A percentile compares a stretch with the other conserved stretches of the same genome.
These are phyloP conservation scores for Sialis fuliginosa DNA, from an alignment of 2,888 invertebrate genomes.

Conservation along the genomic window DNA sequence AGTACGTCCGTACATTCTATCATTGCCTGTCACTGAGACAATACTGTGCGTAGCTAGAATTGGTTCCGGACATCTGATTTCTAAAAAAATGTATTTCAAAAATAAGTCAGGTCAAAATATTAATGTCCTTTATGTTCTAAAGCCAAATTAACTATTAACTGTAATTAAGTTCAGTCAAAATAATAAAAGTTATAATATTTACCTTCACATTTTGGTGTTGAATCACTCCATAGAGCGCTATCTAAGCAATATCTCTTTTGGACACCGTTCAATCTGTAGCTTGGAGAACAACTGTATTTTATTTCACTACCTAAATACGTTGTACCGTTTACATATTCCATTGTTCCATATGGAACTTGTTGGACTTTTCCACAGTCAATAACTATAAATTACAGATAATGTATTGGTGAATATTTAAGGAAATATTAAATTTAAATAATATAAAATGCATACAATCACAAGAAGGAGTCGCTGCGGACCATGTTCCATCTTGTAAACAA, in stretches of 20 bases:
- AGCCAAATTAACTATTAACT: neutral
- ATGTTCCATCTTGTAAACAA: conserved; percentile 62
- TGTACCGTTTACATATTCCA: conserved; percentile 57
- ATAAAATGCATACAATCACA: conserved; percentile 54
- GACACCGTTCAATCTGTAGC: conserved; percentile 62
- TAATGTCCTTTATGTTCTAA: too few species aligned
- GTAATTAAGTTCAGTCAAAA: neutral
- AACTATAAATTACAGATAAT: conserved; percentile 30
- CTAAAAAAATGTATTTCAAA: too few species aligned
- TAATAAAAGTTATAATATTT: conserved; percentile 10
- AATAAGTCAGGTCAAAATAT: too few species aligned
- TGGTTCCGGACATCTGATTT: conserved; percentile 77
- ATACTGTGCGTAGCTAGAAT: conserved; percentile 68
- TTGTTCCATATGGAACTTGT: conserved; percentile 57
- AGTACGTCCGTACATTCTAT: conserved; percentile 73
- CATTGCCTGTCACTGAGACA: conserved; percentile 77
- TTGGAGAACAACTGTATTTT: conserved; percentile 59
- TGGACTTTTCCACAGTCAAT: conserved; percentile 78
- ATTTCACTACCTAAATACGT: conserved; percentile 70
- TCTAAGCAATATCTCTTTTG: conserved; percentile 53
- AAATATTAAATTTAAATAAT: conserved; percentile 3
- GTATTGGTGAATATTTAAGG: neutral
- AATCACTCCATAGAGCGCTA: conserved; percentile 67
- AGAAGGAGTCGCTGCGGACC: conserved; percentile 64
- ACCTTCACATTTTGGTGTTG: conserved; percentile 77